These are phyloP conservation scores for Ophion slaviceki DNA, from an alignment of 2,888 invertebrate genomes.

Conservation along the genomic window DNA sequence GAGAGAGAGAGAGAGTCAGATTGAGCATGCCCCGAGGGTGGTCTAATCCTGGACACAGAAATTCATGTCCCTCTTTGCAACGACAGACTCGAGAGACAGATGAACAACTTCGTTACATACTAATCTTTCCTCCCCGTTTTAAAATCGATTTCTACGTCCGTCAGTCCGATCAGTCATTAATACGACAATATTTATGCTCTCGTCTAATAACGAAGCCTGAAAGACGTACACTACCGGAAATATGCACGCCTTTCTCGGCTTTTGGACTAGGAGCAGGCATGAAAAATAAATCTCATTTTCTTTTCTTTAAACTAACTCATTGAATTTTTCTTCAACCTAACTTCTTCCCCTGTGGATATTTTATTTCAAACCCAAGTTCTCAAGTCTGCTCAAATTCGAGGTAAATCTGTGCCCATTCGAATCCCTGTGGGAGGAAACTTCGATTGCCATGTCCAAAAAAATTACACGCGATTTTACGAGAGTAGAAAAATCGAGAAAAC, in stretches of 20 bases:
- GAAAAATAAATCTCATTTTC: too few species aligned
- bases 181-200: neutral
- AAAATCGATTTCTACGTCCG: neutral
- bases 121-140: neutral
- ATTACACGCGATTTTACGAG: neutral
- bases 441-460: neutral
- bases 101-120: constrained; percentile 28
- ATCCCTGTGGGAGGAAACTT: neutral
- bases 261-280: too few species aligned
- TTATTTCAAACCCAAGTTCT: too few species aligned
- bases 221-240: too few species aligned
- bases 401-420: neutral
- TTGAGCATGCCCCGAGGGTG: constrained; percentile 50
- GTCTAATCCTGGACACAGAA: constrained; percentile 61
- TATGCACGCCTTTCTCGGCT: too few species aligned
- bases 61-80: constrained; percentile 50
- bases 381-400: neutral
- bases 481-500: neutral
- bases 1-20: constrained; percentile 13
- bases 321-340: too few species aligned
- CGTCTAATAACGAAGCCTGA: neutral
- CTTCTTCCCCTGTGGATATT: too few species aligned
- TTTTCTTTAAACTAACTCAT: too few species aligned
- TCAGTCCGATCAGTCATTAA: constrained; percentile 4
- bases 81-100: constrained; percentile 44